A percentile compares a stretch with the other conserved stretches of the same genome.
phyloP scores from a whole-genome alignment of 2,888 invertebrate species.

The Meiosimyza decipiens region DNA sequence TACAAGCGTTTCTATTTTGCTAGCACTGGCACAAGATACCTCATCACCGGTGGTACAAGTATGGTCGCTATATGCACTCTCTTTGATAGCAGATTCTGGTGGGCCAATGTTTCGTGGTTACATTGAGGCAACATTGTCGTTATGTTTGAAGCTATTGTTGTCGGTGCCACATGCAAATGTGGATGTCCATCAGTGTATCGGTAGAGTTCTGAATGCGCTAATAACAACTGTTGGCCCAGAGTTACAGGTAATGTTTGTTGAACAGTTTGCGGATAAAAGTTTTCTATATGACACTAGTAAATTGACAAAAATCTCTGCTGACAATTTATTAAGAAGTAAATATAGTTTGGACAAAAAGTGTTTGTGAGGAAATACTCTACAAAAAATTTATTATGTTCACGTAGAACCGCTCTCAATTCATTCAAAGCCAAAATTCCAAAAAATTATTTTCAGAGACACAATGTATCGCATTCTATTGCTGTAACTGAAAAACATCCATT shows the following conservation, averaged over 20 bases:
- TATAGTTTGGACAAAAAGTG: no score
- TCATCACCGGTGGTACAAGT: conserved; percentile 96
- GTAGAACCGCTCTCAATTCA: no score
- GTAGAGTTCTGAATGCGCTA: conserved; percentile 91
- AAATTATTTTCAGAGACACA: no score
- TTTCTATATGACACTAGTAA: no score
- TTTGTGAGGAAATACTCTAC: no score
- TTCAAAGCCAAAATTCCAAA: no score
- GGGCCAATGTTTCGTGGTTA: conserved; percentile 99
- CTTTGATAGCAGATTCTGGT: conserved; percentile 95
- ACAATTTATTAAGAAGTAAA: no score
- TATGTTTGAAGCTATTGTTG: conserved; percentile 89
- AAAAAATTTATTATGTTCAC: no score
- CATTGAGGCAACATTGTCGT: conserved; percentile 92
- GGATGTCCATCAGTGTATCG: conserved; percentile 93
- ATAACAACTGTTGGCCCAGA: conserved; percentile 99
- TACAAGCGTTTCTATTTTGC: conserved; percentile 92
- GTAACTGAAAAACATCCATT: no score
- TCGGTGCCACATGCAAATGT: conserved; percentile 91
- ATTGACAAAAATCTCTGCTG: no score
- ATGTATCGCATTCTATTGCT: no score
- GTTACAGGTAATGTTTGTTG: conserved; percentile 71
- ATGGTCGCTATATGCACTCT: conserved; percentile 96
- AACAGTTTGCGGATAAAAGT: neutral
- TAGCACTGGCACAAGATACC: conserved; percentile 94